Base-by-base conservation (phyloP, 2,888 invertebrate genomes). In the Drosophila limbata region DNA sequence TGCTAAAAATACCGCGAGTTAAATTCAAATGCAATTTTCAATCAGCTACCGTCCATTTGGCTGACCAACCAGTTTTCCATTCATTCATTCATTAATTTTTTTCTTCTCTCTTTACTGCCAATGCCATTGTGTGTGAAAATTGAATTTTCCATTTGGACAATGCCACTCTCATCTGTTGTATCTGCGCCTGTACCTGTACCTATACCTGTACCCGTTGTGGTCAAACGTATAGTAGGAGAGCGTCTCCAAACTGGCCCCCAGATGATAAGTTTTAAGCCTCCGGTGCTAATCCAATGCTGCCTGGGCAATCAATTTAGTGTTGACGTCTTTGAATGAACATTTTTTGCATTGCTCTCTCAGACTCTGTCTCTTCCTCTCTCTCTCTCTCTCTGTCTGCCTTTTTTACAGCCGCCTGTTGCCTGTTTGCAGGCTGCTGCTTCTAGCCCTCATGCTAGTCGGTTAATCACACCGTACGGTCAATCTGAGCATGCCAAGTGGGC, bases 221-320 rank as follows among this genome's bases (percentile, higher is more conserved):
- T 11, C n/a, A 37, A 8, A 44, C 19, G 31, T 4, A 19, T 2
- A n/a, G 5, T 52, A 60, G 37, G 73, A 44, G 33, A 37, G 21
- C 31, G 42, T 25, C 52, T 44, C 45, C 40, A 71, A 55, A 59
- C 64, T 71, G 65, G 65, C 62, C 50, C n/a, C 39, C 25, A 21
- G 17, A 68, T 61, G 84, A 88, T 88, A 88, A 86, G 87, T 73
- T 66, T 71, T 67, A 87, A 81, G 78, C 89, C 87, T 69, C 69
- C 61, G 83, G 71, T 86, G 73, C 67, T 81, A 84, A 87, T 81
- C 87, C 86, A 84, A 64, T 61, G 69, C 71, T 60, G 74, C 66
- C 70, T 50, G 55, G 62, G 21, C 81, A 86, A 88, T 86, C 78
- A 86, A 73, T 81, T 86, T 66, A 53, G 80, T 72, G 84, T 71